phyloP scores from a whole-genome alignment of 2,888 invertebrate species.

The Anthophora plumipes region DNA sequence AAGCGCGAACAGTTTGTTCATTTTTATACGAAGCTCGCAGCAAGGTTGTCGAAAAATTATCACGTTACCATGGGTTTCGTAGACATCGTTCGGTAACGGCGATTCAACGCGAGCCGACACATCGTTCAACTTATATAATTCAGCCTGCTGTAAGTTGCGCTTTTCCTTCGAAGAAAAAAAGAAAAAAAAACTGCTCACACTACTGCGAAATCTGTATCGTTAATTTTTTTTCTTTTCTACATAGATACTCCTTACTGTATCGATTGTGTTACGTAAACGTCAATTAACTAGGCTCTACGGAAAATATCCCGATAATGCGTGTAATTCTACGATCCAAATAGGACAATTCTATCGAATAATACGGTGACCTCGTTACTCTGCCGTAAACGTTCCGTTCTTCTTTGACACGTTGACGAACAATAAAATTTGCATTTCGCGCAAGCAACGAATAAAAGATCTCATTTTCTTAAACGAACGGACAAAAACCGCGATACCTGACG shows the following conservation, averaged over 20 bases:
- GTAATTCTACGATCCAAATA: neutral
- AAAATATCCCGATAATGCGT: conserved; percentile 24
- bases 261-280: conserved; percentile 64
- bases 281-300: conserved; percentile 41
- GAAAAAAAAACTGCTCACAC: conserved; percentile 1
- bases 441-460: no score
- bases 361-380: neutral
- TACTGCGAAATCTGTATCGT: conserved; percentile 53
- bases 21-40: neutral
- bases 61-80: neutral
- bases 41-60: neutral
- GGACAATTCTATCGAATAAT: neutral
- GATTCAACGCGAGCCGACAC: conserved; percentile 11
- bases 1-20: no score
- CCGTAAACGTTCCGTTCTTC: no score
- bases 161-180: conserved; percentile 27
- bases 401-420: neutral
- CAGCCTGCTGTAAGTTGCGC: conserved; percentile 29
- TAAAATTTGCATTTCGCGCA: no score
- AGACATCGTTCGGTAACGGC: neutral
- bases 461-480: no score
- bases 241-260: conserved; percentile 45
- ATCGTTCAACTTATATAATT: conserved; percentile 45
- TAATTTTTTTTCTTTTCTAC: conserved; percentile 50
- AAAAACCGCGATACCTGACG: no score